These are phyloP conservation scores for Pollachius pollachius DNA, from an alignment of 2,113 vertebrate species.

Conservation along the genomic window DNA sequence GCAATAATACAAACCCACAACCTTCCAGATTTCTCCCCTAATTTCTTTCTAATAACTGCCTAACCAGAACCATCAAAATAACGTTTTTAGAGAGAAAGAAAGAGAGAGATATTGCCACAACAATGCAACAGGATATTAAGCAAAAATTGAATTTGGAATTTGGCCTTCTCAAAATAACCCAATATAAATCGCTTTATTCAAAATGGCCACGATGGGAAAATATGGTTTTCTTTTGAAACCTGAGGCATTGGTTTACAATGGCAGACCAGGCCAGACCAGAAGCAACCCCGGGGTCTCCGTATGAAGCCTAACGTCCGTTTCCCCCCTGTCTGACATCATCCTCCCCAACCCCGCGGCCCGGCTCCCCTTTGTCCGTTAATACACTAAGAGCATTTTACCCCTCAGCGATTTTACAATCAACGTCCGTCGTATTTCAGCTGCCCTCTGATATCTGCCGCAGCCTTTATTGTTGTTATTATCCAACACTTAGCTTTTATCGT, in stretches of 20 bases:
- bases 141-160: too few species aligned
- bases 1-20: not conserved
- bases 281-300: constrained; percentile 1
- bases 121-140: not conserved
- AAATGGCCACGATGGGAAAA: too few species aligned
- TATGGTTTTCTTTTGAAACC: too few species aligned
- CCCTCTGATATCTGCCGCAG: constrained; percentile 68
- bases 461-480: constrained; percentile 81
- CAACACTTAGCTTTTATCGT: constrained; percentile 75
- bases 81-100: not conserved
- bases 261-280: not conserved
- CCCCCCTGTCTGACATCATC: constrained; percentile 41
- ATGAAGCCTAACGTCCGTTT: constrained; percentile 28
- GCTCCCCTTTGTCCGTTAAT: constrained; percentile 71
- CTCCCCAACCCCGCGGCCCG: constrained; percentile 40
- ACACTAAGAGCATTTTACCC: constrained; percentile 73
- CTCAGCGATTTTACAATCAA: constrained; percentile 75
- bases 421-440: constrained; percentile 69
- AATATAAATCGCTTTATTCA: too few species aligned
- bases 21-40: not conserved
- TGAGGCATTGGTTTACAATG: too few species aligned
- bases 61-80: not conserved
- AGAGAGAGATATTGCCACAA: not conserved
- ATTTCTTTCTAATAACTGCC: not conserved
- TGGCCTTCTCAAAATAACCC: too few species aligned